Base-by-base conservation (phyloP, 2,888 invertebrate species). In the Kuschelorhynchus macadamiae region DNA sequence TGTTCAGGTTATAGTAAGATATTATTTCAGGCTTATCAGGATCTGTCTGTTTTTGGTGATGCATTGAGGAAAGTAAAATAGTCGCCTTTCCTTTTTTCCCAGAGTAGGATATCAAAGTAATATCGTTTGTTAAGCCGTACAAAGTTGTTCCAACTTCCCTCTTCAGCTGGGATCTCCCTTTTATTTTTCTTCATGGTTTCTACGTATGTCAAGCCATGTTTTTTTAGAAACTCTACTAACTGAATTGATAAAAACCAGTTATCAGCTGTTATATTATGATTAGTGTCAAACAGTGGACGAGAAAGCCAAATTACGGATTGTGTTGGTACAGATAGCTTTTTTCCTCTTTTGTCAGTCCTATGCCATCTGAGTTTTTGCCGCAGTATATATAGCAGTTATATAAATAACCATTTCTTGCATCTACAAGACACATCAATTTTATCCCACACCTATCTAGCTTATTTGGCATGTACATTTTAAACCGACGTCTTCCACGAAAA, bases 391-490 rank as follows among this genome's bases (percentile, higher is more conserved):
- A 76, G 8, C 68, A 74, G 67, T 77, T 75, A 52, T 68, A 75
- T 11, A 78, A 56, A 47, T 76, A 78, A 14, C 50, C 11, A 30
- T 36, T 72, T 46, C 67, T 46, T 36, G 66, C 66, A 70, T 79
- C 79, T 49, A 75, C 77, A 44, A 79, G 57, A 73, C 78, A 75
- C 56, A 67, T 68, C 49, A 80, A 70, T 70, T 80, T 80, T 7
- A 81, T 69, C 0, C 79, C 78, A 72, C 79, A 79, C 63, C 78
- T 77, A 11, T 68, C 66, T 2, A 78, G 77, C 36, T 79, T 79
- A 44, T 75, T 78, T 12, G 79, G 79, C 32, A 79, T 79, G 60
- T 78, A 80, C 76, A 80, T 75, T 64, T 75, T 67, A 64, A 78
- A 78, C 14, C 69, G 59, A 56, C 74, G 74, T 30, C 72, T 30